Conservation (phyloP, 2,888 invertebrate genomes). For the Thereva nobilitata region DNA sequence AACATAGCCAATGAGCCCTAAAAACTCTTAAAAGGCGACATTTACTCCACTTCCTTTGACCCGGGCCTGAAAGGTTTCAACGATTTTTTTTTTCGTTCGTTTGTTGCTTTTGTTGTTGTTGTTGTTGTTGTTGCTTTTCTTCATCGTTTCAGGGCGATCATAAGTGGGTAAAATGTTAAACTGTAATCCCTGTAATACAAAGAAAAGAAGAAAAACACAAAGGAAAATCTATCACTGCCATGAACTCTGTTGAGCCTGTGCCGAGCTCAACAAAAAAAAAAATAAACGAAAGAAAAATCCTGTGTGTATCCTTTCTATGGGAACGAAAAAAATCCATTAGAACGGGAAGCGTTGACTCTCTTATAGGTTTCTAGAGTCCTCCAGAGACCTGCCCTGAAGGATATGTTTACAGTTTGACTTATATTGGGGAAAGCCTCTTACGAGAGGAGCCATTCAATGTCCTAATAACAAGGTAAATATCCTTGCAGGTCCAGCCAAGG, state of each 20-base stretch:
- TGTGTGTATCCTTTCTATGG: too few species aligned
- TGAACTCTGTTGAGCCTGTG: constrained; percentile 24
- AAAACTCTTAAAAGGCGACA: constrained; percentile 29
- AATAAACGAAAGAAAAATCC: too few species aligned
- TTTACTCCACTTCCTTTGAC: constrained; percentile 27
- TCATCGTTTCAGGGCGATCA: constrained; percentile 15
- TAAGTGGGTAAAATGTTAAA: constrained; percentile 34
- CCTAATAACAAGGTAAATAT: constrained; percentile 34
- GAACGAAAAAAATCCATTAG: constrained; percentile 28
- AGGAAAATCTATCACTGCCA: constrained; percentile 30
- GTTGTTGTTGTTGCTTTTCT: constrained; percentile 1
- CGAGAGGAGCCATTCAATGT: constrained; percentile 25
- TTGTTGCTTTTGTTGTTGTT: constrained; percentile 4
- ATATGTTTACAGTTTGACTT: constrained; percentile 32
- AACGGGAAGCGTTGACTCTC: constrained; percentile 19
- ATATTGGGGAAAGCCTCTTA: constrained; percentile 33
- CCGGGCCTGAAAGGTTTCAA: neutral
- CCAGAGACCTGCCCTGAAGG: neutral
- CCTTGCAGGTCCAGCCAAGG: constrained; percentile 16
- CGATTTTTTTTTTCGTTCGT: too few species aligned
- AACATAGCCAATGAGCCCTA: constrained; percentile 30
- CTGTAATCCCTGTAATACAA: constrained; percentile 29
- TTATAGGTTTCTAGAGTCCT: too few species aligned
- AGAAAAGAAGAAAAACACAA: constrained; percentile 15
- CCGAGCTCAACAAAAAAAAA: neutral